These are phyloP conservation scores for Rattus rattus DNA, from an alignment of 2,113 vertebrate species.

Conservation along the genomic window DNA sequence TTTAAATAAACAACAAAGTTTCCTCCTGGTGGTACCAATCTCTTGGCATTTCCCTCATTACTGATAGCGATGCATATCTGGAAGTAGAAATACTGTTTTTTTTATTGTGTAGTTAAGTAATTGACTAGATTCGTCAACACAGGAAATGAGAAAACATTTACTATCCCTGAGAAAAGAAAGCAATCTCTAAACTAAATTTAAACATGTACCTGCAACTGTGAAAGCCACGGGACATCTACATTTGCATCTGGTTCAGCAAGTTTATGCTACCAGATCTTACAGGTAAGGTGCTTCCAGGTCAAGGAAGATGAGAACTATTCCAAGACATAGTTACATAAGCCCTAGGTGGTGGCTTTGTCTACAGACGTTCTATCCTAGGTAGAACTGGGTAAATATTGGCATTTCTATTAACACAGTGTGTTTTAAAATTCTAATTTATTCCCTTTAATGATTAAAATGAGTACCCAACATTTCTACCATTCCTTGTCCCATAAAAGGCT, in stretches of 20 bases:
- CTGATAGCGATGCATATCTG: slow-evolving; percentile 47
- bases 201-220: slow-evolving; percentile 82
- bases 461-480: no score
- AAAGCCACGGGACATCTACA: slow-evolving; percentile 79
- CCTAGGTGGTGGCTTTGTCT: background rate
- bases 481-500: background rate
- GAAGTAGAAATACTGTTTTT: slow-evolving; percentile 64
- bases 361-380: background rate
- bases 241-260: slow-evolving; percentile 83
- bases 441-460: background rate
- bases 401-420: background rate
- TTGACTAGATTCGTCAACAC: slow-evolving; percentile 53
- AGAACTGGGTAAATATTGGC: background rate
- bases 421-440: background rate
- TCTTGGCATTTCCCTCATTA: slow-evolving; percentile 57
- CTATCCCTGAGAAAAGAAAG: slow-evolving; percentile 75
- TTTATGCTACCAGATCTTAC: slow-evolving; percentile 68
- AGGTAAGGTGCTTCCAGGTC: slow-evolving; percentile 73
- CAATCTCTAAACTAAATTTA: slow-evolving; percentile 75
- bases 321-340: slow-evolving; percentile 13
- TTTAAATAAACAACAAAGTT: slow-evolving; percentile 31
- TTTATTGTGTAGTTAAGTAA: slow-evolving; percentile 75
- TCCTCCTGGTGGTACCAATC: slow-evolving; percentile 21
- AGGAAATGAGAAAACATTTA: slow-evolving; percentile 75
- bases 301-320: background rate